phyloP scores from a whole-genome alignment of 2,797 vertebrate genomes.

The Philypnodon macrostomus region DNA sequence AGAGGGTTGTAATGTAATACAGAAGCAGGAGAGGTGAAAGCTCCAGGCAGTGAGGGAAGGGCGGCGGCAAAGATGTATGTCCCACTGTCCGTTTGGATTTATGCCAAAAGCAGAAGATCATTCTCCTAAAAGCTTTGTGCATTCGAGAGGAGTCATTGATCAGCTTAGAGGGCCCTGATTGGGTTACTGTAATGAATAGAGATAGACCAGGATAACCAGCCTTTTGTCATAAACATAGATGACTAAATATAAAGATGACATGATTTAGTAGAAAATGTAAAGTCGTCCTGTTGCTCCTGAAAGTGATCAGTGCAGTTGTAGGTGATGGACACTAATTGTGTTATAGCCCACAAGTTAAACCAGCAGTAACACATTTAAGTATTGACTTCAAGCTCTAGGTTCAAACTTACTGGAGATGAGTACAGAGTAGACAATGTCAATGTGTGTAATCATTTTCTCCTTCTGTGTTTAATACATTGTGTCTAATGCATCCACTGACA shows the following conservation, averaged over 20 bases:
- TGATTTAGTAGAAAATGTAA: constrained; percentile 16
- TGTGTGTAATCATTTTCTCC: too few relatives aligned
- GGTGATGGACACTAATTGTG: too few relatives aligned
- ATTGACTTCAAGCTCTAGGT: too few relatives aligned
- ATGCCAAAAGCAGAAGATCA: constrained; percentile 57
- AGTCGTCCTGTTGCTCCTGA: too few relatives aligned
- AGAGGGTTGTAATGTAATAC: constrained; percentile 34
- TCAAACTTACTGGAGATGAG: too few relatives aligned
- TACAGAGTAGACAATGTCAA: too few relatives aligned
- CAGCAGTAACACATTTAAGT: too few relatives aligned
- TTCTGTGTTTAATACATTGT: too few relatives aligned
- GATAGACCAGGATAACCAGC: too few relatives aligned
- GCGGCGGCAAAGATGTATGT: constrained; percentile 36
- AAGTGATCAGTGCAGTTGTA: too few relatives aligned
- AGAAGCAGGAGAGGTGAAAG: constrained; percentile 30
- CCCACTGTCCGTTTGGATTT: constrained; percentile 57
- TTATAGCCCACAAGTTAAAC: too few relatives aligned
- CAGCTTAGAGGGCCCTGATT: constrained; percentile 38
- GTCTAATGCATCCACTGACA: too few relatives aligned
- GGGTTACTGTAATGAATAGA: constrained; percentile 56
- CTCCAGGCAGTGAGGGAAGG: constrained; percentile 17
- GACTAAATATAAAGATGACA: constrained; percentile 22
- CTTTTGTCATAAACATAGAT: constrained; percentile 26
- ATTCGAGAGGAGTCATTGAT: constrained; percentile 47
- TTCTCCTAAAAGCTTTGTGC: constrained; percentile 64